A percentile compares a stretch with the other conserved stretches of the same genome.
Conservation (phyloP, 2,888 invertebrate species). For the Abrostola triplasia region DNA sequence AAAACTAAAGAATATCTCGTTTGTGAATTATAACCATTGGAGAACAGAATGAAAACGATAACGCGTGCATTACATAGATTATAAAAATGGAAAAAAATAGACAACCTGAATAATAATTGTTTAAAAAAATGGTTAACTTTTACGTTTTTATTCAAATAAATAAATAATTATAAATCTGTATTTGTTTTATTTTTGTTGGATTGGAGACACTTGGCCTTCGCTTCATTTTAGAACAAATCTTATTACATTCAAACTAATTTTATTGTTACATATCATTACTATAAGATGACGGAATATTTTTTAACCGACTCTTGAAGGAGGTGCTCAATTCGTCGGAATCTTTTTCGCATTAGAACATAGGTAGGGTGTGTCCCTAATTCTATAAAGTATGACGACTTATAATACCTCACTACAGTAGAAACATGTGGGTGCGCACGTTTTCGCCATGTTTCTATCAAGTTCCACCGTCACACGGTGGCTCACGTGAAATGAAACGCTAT, state of each 20-base stretch:
- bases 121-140: conserved; percentile 6
- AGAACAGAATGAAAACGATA: neutral
- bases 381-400: neutral
- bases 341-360: too few species aligned
- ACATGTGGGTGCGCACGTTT: conserved; percentile 35
- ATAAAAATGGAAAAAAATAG: conserved; percentile 22
- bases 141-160: conserved; percentile 6
- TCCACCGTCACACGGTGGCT: conserved; percentile 26
- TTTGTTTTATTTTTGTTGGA: neutral
- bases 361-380: neutral
- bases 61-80: neutral
- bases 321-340: too few species aligned
- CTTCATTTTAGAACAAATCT: too few species aligned
- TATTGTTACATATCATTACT: too few species aligned
- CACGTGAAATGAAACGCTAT: conserved; percentile 48
- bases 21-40: neutral
- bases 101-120: neutral
- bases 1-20: neutral
- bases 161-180: conserved; percentile 8
- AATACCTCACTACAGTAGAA: neutral
- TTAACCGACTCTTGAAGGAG: too few species aligned
- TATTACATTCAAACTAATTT: too few species aligned
- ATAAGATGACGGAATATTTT: too few species aligned
- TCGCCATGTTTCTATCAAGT: conserved; percentile 16
- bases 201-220: too few species aligned